phyloP scores from a whole-genome alignment of 2,888 invertebrate species.

The Drosophila villosipedis region DNA sequence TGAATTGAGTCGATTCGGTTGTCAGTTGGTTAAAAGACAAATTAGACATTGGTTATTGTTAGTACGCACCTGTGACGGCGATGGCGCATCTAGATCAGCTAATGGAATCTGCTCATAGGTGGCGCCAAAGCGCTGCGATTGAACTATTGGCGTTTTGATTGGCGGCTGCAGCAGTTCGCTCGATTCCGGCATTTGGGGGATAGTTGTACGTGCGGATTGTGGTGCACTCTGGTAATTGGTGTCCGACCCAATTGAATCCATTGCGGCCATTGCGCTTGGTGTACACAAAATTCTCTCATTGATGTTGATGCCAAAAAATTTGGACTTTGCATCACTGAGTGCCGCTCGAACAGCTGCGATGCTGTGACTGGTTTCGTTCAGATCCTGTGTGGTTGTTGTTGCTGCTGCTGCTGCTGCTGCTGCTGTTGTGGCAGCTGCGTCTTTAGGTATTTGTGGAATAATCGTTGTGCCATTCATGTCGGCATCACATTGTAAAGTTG shows the following conservation, averaged over 20 bases:
- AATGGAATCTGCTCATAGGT: constrained; percentile 79
- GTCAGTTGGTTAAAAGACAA: background rate
- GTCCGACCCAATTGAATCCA: constrained; percentile 41
- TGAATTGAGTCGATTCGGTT: constrained; percentile 34
- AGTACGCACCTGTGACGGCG: constrained; percentile 80
- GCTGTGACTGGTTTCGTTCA: constrained; percentile 78
- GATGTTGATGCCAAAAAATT: constrained; percentile 84
- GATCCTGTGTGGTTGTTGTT: constrained; percentile 32
- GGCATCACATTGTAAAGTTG: constrained; percentile 3
- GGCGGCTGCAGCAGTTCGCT: constrained; percentile 67
- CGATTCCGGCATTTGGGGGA: constrained; percentile 20
- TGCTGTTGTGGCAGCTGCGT: background rate
- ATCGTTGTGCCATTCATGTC: constrained; percentile 6
- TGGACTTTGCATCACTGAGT: constrained; percentile 85
- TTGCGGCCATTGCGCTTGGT: background rate
- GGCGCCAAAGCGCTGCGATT: constrained; percentile 53
- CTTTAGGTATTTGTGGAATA: constrained; percentile 6
- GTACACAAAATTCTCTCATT: constrained; percentile 36
- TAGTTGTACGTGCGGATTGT: background rate
- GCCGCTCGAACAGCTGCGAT: constrained; percentile 84
- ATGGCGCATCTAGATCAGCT: constrained; percentile 77
- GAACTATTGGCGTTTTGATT: constrained; percentile 35
- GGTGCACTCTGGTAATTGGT: constrained; percentile 83
- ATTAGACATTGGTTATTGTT: background rate
- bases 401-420: constrained; percentile 36